A percentile compares a stretch with the other conserved stretches of the same genome.
Conservation (phyloP, 2,797 vertebrate genomes). For the Halcyon badia region DNA sequence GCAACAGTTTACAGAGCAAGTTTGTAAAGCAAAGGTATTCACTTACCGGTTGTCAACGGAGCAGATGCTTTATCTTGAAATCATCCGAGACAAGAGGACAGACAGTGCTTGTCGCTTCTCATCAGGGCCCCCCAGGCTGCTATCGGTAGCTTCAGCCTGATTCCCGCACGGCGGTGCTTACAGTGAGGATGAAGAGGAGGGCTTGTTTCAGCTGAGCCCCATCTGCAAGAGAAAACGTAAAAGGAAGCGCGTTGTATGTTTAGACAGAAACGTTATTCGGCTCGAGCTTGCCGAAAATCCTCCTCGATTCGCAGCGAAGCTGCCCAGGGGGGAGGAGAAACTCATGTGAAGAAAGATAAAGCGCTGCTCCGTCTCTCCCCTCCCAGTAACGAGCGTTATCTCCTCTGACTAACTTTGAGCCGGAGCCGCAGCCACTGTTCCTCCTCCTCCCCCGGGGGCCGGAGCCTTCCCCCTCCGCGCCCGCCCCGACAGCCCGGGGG, state of each 20-base stretch:
- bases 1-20: background rate
- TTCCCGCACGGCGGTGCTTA: background rate
- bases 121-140: background rate
- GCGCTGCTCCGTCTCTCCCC: background rate
- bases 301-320: background rate
- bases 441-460: background rate
- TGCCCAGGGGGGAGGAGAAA: background rate
- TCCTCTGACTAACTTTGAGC: too few species aligned
- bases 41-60: background rate
- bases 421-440: rapidly evolving
- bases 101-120: background rate
- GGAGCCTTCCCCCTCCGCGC: background rate
- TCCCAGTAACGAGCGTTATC: rapidly evolving
- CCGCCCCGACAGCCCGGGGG: background rate
- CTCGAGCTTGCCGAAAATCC: background rate
- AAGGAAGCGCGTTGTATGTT: background rate
- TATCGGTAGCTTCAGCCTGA: background rate
- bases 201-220: background rate
- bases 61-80: background rate
- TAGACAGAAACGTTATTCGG: background rate
- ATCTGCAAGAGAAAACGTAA: background rate
- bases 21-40: rapidly evolving
- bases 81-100: background rate
- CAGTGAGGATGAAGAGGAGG: background rate
- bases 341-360: background rate